Evolutionary conservation across 2,888 invertebrate species (phyloP).

Genomic region (Eremobia ochroleuca): DNA sequence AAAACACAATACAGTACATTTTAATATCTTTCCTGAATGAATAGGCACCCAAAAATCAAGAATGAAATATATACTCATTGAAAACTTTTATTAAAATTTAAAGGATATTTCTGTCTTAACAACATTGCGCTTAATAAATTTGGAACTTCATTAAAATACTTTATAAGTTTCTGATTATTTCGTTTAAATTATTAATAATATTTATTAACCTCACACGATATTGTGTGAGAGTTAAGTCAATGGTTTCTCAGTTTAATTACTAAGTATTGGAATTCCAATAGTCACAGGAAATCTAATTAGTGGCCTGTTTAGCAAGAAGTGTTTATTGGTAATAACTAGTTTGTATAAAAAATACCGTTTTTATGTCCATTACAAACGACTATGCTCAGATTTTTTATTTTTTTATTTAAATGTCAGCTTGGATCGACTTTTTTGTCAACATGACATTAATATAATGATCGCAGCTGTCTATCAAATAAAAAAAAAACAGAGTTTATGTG

Average conservation of each 20-base stretch:
- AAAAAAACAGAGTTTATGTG: neutral
- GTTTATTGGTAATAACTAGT: neutral
- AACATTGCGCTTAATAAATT: neutral
- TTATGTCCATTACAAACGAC: neutral
- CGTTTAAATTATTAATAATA: neutral
- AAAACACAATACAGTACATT: neutral
- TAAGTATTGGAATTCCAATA: slow-evolving; percentile 15
- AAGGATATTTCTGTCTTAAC: neutral
- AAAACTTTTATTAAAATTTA: neutral
- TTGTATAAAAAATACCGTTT: neutral
- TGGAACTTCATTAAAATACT: neutral
- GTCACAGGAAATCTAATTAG: slow-evolving; percentile 15
- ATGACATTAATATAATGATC: neutral
- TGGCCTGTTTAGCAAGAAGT: neutral
- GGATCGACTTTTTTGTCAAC: neutral
- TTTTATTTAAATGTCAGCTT: neutral
- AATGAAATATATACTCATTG: neutral
- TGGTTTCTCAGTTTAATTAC: slow-evolving; percentile 14
- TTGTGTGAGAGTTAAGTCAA: slow-evolving; percentile 14
- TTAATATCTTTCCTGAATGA: neutral
- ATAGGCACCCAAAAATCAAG: neutral
- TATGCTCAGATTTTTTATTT: neutral
- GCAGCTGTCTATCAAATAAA: neutral
- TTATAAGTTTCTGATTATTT: neutral
- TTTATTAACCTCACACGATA: neutral